phyloP scores from a whole-genome alignment of 30 jellyfish, hydroid and myxozoan genomes.

The Phacellophora camtschatica region DNA sequence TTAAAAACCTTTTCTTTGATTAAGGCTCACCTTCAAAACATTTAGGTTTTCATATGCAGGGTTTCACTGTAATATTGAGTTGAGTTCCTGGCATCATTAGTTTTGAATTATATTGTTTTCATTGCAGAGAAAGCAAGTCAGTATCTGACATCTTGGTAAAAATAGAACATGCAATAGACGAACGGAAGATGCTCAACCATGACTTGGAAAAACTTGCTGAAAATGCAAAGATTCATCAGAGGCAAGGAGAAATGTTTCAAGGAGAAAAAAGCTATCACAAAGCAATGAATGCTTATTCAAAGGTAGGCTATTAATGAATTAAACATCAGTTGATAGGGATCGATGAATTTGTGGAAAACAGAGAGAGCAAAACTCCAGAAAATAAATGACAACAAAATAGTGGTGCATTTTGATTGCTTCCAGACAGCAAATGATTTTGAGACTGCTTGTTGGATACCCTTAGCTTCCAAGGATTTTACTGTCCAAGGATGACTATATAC shows the following conservation, averaged over 20 bases:
- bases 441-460: no score
- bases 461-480: no score
- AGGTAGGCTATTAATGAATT: slow-evolving; percentile 3
- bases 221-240: slow-evolving; percentile 20
- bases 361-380: no score
- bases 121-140: slow-evolving; percentile 1
- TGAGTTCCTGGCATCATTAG: neutral
- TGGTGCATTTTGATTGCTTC: no score
- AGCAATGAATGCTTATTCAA: slow-evolving; percentile 35
- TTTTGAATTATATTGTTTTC: neutral
- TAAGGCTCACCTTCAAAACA: no score
- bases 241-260: slow-evolving; percentile 15
- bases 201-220: slow-evolving; percentile 39
- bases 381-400: no score
- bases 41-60: no score
- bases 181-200: slow-evolving; percentile 5
- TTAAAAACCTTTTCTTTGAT: no score
- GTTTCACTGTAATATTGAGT: neutral
- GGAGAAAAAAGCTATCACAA: slow-evolving; percentile 9
- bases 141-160: slow-evolving; percentile 3
- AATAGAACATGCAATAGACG: slow-evolving; percentile 21
- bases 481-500: no score
- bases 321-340: no score
- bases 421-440: no score
- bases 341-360: no score